Evolutionary conservation across 2,888 invertebrate species (phyloP).

Genomic region (Geotrupes spiniger): DNA sequence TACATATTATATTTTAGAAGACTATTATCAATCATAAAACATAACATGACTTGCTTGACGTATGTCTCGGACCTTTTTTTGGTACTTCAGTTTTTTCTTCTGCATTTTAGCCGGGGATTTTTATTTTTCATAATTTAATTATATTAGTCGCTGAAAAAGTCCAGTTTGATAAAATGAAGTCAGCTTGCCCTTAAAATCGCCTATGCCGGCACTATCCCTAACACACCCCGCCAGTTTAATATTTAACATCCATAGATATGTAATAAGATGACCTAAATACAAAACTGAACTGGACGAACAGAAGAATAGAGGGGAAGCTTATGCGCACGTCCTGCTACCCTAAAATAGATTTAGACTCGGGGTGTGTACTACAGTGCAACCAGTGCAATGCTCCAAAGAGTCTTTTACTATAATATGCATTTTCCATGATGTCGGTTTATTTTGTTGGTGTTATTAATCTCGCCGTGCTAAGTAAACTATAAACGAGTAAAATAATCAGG

Average conservation of each 20-base stretch:
- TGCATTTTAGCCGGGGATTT: too few relatives aligned
- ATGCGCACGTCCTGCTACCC: conserved; percentile 42
- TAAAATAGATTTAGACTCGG: conserved; percentile 47
- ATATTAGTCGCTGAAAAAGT: too few relatives aligned
- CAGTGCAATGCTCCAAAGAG: conserved; percentile 28
- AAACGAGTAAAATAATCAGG: too few relatives aligned
- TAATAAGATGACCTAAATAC: conserved; percentile 4
- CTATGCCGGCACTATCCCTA: conserved; percentile 6
- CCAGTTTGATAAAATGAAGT: too few relatives aligned
- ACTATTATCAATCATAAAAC: too few relatives aligned
- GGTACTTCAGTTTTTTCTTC: too few relatives aligned
- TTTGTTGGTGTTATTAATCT: background rate
- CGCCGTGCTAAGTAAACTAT: too few relatives aligned
- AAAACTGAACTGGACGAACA: conserved; percentile 26
- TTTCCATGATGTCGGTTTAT: background rate
- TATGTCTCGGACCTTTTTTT: too few relatives aligned
- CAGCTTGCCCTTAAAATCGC: background rate
- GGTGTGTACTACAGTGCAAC: conserved; percentile 49
- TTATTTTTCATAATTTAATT: too few relatives aligned
- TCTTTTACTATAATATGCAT: background rate
- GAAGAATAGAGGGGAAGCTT: conserved; percentile 35
- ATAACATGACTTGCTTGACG: too few relatives aligned
- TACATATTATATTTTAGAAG: too few relatives aligned
- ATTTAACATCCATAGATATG: conserved; percentile 4
- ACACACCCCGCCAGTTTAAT: conserved; percentile 2